These are phyloP conservation scores for Micromesistius poutassou DNA, from an alignment of 2,797 vertebrate species.

Conservation along the genomic window DNA sequence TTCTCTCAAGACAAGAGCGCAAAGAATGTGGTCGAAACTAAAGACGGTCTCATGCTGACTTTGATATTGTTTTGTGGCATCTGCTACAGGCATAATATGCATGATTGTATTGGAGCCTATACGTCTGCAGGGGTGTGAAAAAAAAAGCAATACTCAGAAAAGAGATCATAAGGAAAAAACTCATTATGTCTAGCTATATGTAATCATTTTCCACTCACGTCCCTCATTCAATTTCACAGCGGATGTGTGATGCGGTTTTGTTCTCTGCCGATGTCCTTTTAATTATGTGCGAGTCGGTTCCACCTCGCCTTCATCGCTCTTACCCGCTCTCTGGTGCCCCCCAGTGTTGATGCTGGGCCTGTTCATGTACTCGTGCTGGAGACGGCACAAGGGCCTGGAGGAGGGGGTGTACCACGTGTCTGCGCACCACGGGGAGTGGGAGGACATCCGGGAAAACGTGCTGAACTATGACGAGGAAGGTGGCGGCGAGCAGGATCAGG, in stretches of 20 bases:
- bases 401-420: slow-evolving; percentile 78
- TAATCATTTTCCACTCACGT: background rate
- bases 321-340: slow-evolving; percentile 64
- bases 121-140: background rate
- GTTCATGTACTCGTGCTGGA: slow-evolving; percentile 81
- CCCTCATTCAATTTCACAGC: background rate
- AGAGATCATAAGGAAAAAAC: background rate
- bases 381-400: slow-evolving; percentile 75
- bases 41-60: background rate
- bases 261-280: slow-evolving; percentile 10
- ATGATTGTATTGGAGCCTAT: background rate
- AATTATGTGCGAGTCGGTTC: slow-evolving; percentile 23
- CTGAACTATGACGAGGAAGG: slow-evolving; percentile 90
- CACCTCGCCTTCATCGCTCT: slow-evolving; percentile 22
- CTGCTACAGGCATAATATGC: background rate
- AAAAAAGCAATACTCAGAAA: background rate
- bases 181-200: background rate
- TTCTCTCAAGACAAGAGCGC: background rate
- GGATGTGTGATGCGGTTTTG: background rate
- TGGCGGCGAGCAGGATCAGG: slow-evolving; percentile 87
- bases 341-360: slow-evolving; percentile 81
- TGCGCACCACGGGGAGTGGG: slow-evolving; percentile 79
- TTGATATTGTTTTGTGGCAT: background rate
- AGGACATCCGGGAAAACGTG: slow-evolving; percentile 87
- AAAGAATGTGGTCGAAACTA: background rate